phyloP scores from a whole-genome alignment of 2,113 vertebrate genomes.

The Clupea harengus region DNA sequence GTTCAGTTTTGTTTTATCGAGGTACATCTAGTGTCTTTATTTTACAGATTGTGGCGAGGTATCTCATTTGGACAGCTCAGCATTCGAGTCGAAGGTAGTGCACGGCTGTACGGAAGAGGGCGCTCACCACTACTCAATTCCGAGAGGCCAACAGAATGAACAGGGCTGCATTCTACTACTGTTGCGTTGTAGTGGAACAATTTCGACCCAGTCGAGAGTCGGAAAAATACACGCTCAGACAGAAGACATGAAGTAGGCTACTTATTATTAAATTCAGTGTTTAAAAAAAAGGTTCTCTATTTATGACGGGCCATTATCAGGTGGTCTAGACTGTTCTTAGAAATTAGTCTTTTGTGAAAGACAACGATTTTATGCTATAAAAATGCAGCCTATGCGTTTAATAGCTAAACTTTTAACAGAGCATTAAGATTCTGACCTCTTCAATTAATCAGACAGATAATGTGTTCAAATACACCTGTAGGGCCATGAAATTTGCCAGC shows the following conservation, averaged over 20 bases:
- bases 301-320: background rate
- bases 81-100: background rate
- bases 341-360: background rate
- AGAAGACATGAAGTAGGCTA: background rate
- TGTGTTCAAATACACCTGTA: background rate
- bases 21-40: background rate
- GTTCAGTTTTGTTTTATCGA: background rate
- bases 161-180: background rate
- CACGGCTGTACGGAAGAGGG: conserved; percentile 66
- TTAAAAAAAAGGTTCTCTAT: background rate
- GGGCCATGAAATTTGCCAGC: background rate
- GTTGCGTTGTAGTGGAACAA: conserved; percentile 7
- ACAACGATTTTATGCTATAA: background rate
- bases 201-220: background rate
- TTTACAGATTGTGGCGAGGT: background rate
- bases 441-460: background rate
- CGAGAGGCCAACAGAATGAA: background rate
- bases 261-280: background rate
- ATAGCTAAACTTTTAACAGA: background rate
- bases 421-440: background rate
- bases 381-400: background rate
- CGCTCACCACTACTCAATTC: conserved; percentile 59
- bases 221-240: background rate
- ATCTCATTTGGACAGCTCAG: background rate
- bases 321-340: background rate